These are phyloP conservation scores for Meteorus cinctellus DNA, from an alignment of 2,888 invertebrate genomes.

Conservation along the genomic window DNA sequence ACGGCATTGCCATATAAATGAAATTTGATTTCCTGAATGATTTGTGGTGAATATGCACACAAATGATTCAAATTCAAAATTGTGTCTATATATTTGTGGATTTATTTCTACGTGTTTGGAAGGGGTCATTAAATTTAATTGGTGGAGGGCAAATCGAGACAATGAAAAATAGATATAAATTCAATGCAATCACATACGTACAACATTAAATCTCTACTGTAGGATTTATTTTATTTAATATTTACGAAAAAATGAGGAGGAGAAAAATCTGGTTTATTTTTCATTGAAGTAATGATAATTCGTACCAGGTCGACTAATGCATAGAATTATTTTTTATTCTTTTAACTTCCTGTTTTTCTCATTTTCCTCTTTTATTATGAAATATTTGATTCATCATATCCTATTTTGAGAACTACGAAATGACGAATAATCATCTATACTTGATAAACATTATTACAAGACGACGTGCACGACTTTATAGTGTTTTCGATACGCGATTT, in stretches of 20 bases:
- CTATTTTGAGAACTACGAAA: constrained; percentile 51
- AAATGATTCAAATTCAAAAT: background rate
- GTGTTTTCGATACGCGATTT: constrained; percentile 44
- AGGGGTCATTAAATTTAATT: background rate
- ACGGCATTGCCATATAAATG: no score
- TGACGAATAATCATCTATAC: constrained; percentile 48
- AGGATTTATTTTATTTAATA: constrained; percentile 70
- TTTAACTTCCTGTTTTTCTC: constrained; percentile 40
- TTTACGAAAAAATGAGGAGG: constrained; percentile 68
- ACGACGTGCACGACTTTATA: constrained; percentile 51
- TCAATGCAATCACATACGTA: constrained; percentile 46
- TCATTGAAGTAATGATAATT: constrained; percentile 51
- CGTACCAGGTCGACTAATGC: constrained; percentile 62
- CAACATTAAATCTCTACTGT: constrained; percentile 68
- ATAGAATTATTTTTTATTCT: constrained; percentile 43
- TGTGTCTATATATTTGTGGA: background rate
- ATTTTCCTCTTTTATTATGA: constrained; percentile 27
- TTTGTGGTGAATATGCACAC: background rate
- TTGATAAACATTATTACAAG: constrained; percentile 53
- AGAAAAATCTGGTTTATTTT: constrained; percentile 51
- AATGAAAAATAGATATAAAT: background rate
- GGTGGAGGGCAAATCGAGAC: background rate
- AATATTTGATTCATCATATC: constrained; percentile 43
- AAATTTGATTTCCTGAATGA: no score
- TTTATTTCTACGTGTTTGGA: no score